A percentile compares a stretch with the other conserved stretches of the same genome.
Evolutionary conservation across 1,140 invertebrate species (phyloP).

Genomic region (Pteromalus puparum): DNA sequence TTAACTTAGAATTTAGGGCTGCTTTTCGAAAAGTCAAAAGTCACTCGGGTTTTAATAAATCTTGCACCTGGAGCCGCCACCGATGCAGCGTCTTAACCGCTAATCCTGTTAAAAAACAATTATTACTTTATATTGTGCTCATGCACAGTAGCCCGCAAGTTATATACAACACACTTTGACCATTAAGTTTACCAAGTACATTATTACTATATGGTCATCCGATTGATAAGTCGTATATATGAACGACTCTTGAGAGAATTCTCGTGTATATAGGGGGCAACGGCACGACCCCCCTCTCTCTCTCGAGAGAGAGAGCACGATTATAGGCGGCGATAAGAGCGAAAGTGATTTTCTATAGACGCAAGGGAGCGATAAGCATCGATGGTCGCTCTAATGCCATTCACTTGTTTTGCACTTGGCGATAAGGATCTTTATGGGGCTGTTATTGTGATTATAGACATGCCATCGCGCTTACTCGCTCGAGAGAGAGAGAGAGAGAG

Average conservation of each 20-base stretch:
- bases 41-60: background rate
- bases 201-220: background rate
- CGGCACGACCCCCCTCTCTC: constrained; percentile 37
- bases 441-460: constrained; percentile 56
- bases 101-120: constrained; percentile 1
- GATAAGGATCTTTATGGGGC: constrained; percentile 66
- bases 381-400: constrained; percentile 63
- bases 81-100: too few relatives aligned
- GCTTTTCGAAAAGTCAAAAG: background rate
- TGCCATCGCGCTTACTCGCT: constrained; percentile 49
- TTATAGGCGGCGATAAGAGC: constrained; percentile 56
- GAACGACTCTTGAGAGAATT: constrained; percentile 64
- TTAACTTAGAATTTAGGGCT: constrained; percentile 23
- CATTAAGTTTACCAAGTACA: background rate
- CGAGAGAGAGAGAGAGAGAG: too few relatives aligned
- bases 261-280: constrained; percentile 57
- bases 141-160: background rate
- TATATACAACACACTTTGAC: background rate
- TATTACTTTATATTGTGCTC: background rate
- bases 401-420: constrained; percentile 65
- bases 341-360: constrained; percentile 69
- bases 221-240: constrained; percentile 4
- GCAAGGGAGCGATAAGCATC: constrained; percentile 62
- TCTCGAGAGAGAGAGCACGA: background rate
- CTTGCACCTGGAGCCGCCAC: background rate